phyloP scores from a whole-genome alignment of 1,140 invertebrate species.

The Diuraphis noxia region DNA sequence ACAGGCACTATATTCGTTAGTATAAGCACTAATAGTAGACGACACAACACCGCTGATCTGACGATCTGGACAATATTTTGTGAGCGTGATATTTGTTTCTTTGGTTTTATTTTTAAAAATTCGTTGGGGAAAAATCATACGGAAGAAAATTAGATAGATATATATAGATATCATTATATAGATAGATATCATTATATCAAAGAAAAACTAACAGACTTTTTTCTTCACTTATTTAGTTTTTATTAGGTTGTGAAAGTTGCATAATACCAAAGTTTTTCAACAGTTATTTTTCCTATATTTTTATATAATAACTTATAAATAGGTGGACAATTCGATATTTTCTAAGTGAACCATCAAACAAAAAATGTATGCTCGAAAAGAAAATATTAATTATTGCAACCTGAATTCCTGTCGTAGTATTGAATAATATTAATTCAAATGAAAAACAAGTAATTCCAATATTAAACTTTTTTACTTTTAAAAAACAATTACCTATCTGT shows the following conservation, averaged over 20 bases:
- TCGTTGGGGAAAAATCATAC: background rate
- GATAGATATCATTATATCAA: background rate
- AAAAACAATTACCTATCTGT: background rate
- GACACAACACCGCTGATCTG: background rate
- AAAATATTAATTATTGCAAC: conserved; percentile 20
- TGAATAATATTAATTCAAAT: background rate
- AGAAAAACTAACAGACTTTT: background rate
- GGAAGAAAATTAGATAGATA: background rate
- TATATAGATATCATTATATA: no score
- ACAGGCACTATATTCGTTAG: background rate
- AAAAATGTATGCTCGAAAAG: background rate
- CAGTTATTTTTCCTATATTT: background rate
- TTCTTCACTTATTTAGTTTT: background rate
- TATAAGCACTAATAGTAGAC: no score
- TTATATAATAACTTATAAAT: background rate
- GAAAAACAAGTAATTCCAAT: conserved; percentile 20
- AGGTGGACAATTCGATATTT: conserved; percentile 1
- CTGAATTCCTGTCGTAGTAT: background rate
- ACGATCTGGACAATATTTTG: background rate
- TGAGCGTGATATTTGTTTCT: background rate
- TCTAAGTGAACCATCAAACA: background rate
- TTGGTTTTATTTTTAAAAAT: background rate
- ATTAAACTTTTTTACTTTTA: background rate
- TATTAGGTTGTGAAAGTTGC: background rate
- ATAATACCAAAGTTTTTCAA: conserved; percentile 9